A percentile compares a stretch with the other conserved stretches of the same genome.
These are phyloP conservation scores for Bilobella aurantiaca DNA, from an alignment of 1,140 invertebrate genomes.

Conservation along the genomic window DNA sequence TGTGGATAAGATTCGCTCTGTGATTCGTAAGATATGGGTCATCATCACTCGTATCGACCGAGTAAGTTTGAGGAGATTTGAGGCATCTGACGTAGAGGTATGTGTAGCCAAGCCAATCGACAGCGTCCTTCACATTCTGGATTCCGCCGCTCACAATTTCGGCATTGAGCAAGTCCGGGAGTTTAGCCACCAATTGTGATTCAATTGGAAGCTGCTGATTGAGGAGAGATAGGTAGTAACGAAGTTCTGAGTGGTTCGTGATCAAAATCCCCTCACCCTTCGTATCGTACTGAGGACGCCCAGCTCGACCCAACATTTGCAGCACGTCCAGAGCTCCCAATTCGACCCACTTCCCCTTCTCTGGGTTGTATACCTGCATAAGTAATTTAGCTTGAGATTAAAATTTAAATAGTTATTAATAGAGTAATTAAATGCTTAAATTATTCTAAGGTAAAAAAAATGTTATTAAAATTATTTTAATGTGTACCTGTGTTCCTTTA, in stretches of 20 bases:
- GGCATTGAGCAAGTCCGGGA: conserved; percentile 95
- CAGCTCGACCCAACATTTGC: conserved; percentile 90
- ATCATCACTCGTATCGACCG: conserved; percentile 26
- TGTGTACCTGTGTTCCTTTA: conserved; percentile 77
- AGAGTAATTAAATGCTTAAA: too few species aligned
- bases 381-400: not conserved
- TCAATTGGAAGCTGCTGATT: conserved; percentile 93
- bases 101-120: conserved; percentile 91
- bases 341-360: conserved; percentile 97
- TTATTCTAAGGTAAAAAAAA: too few species aligned
- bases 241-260: conserved; percentile 96
- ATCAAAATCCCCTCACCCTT: conserved; percentile 98
- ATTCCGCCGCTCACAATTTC: conserved; percentile 90
- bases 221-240: conserved; percentile 93
- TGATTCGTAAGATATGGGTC: conserved; percentile 41
- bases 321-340: conserved; percentile 91
- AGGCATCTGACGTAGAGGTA: conserved; percentile 77
- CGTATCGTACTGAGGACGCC: conserved; percentile 95
- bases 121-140: conserved; percentile 88
- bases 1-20: conserved; percentile 91
- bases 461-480: too few species aligned
- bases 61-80: conserved; percentile 25
- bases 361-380: conserved; percentile 85
- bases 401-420: not conserved
- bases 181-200: conserved; percentile 68